Evolutionary conservation across 2,797 vertebrate genomes (phyloP).

Genomic region (Catostomus latipinnis): DNA sequence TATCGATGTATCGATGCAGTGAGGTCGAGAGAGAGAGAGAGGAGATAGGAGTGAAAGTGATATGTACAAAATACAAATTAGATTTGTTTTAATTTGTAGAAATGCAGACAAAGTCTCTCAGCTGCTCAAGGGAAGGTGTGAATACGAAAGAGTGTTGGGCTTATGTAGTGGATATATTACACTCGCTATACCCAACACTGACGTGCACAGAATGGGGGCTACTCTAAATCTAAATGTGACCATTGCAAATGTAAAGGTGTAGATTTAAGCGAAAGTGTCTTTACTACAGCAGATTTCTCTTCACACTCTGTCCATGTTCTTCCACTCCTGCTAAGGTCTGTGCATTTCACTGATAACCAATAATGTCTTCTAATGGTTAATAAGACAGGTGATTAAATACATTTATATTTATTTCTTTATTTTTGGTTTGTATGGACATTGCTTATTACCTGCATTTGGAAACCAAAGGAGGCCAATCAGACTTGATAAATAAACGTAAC

Average conservation of each 20-base stretch:
- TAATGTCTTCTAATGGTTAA: constrained; percentile 20
- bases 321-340: no score
- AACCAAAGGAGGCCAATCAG: not conserved
- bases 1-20: constrained; percentile 4
- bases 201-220: no score
- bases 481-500: not conserved
- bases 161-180: not conserved
- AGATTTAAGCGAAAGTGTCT: no score
- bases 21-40: not conserved
- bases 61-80: not conserved
- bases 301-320: no score
- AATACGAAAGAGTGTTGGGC: not conserved
- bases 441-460: not conserved
- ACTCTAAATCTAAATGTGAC: no score
- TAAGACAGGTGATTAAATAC: not conserved
- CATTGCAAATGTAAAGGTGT: no score
- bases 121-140: constrained; percentile 6
- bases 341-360: not conserved
- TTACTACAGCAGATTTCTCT: no score
- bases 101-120: not conserved
- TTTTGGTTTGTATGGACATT: not conserved
- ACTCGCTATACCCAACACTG: not conserved
- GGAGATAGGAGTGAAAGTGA: not conserved
- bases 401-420: constrained; percentile 1
- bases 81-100: constrained; percentile 11